A percentile compares a stretch with the other conserved stretches of the same genome.
phyloP scores from a whole-genome alignment of 2,888 invertebrate species.

The Phyllotreta striolata region DNA sequence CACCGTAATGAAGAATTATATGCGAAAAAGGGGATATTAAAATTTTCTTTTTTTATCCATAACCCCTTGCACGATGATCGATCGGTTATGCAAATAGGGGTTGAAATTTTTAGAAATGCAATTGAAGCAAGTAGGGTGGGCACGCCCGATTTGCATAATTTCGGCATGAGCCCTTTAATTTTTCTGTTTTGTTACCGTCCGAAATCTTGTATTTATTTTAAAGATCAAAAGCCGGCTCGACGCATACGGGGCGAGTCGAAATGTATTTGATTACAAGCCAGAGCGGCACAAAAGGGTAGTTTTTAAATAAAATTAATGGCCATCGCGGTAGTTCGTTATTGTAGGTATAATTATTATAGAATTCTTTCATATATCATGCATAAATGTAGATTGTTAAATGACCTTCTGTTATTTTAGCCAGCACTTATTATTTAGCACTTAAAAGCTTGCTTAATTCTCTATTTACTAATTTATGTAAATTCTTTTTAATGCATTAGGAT shows the following conservation, averaged over 20 bases:
- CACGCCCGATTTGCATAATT: constrained; percentile 40
- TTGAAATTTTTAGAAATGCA: constrained; percentile 40
- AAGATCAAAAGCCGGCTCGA: constrained; percentile 35
- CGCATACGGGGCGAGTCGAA: constrained; percentile 29
- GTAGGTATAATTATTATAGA: too few species aligned
- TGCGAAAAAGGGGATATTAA: constrained; percentile 41
- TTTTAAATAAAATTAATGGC: constrained; percentile 24
- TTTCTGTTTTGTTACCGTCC: constrained; percentile 38
- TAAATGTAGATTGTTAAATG: too few species aligned
- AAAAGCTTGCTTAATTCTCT: constrained; percentile 9
- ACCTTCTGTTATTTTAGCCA: too few species aligned
- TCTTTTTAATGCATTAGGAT: constrained; percentile 11
- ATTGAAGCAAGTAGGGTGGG: constrained; percentile 39
- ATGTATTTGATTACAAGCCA: constrained; percentile 6
- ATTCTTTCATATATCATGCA: too few species aligned
- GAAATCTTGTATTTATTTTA: constrained; percentile 43
- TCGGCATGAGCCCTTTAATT: constrained; percentile 42
- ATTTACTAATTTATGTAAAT: constrained; percentile 18
- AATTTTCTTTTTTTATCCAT: constrained; percentile 37
- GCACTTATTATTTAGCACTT: too few species aligned
- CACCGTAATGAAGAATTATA: constrained; percentile 40
- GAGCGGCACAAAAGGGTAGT: constrained; percentile 6
- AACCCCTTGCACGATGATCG: constrained; percentile 37
- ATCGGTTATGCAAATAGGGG: constrained; percentile 45
- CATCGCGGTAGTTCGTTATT: not conserved